Percentiles rank a stretch among this genome's conserved stretches.
Conservation (phyloP, 2,113 vertebrate genomes). For the Cephalopterus ornatus region DNA sequence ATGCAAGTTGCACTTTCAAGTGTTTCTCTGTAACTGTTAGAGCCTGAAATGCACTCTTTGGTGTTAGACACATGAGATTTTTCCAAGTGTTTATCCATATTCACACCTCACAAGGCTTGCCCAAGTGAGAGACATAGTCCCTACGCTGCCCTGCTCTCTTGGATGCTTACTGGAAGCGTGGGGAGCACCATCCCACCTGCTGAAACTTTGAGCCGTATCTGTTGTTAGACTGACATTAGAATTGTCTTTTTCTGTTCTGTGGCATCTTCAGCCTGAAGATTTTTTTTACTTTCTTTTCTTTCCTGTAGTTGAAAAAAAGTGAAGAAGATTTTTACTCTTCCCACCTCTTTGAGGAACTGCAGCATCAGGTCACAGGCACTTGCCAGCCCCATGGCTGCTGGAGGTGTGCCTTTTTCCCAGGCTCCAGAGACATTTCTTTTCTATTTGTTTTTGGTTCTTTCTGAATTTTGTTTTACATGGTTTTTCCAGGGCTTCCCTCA, state of each 20-base stretch:
- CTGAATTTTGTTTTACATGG: background rate
- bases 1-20: background rate
- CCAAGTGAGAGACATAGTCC: background rate
- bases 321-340: background rate
- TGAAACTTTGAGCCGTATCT: background rate
- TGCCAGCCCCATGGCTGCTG: background rate
- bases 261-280: background rate
- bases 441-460: background rate
- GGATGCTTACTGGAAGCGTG: background rate
- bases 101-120: background rate
- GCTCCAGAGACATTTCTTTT: background rate
- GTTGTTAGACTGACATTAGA: background rate
- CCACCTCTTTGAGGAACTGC: background rate
- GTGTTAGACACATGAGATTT: background rate
- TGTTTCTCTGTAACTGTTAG: background rate
- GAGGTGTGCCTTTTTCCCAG: background rate
- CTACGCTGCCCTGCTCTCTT: background rate
- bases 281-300: background rate
- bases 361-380: background rate
- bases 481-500: background rate
- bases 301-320: background rate
- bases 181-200: background rate
- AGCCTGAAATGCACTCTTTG: background rate
- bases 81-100: background rate
- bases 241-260: background rate